Evolutionary conservation across 2,888 invertebrate species (phyloP).

Genomic region (Syritta pipiens): DNA sequence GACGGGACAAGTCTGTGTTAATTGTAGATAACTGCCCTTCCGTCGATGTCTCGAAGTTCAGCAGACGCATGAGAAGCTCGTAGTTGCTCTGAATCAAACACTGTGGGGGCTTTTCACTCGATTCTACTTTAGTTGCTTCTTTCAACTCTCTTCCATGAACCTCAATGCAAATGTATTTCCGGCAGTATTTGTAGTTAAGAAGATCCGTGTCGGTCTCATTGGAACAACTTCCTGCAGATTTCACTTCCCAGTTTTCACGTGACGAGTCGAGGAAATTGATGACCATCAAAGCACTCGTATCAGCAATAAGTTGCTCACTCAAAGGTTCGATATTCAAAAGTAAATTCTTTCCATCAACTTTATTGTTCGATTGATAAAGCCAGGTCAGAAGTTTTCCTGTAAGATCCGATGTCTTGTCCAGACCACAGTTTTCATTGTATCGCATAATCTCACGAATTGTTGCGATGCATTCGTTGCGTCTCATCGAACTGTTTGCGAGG

Average conservation of each 20-base stretch:
- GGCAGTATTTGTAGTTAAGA: constrained; percentile 74
- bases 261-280: constrained; percentile 75
- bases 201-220: constrained; percentile 8
- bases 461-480: constrained; percentile 74
- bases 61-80: constrained; percentile 74
- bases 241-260: constrained; percentile 6
- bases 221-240: background rate
- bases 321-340: constrained; percentile 74
- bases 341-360: constrained; percentile 72
- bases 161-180: constrained; percentile 73
- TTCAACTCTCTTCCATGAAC: constrained; percentile 65
- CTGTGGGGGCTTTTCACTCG: constrained; percentile 67
- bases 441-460: constrained; percentile 74
- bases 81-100: constrained; percentile 75
- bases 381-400: constrained; percentile 73
- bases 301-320: constrained; percentile 72
- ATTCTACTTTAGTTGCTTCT: background rate
- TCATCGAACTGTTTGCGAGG: constrained; percentile 72
- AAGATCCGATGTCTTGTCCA: constrained; percentile 73
- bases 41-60: constrained; percentile 72
- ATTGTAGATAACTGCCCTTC: constrained; percentile 71
- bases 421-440: constrained; percentile 71
- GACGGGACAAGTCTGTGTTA: constrained; percentile 71
- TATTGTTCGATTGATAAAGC: constrained; percentile 72
- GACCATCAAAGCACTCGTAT: constrained; percentile 75